phyloP scores from a whole-genome alignment of 2,113 vertebrate species.

The Tringa solitaria region DNA sequence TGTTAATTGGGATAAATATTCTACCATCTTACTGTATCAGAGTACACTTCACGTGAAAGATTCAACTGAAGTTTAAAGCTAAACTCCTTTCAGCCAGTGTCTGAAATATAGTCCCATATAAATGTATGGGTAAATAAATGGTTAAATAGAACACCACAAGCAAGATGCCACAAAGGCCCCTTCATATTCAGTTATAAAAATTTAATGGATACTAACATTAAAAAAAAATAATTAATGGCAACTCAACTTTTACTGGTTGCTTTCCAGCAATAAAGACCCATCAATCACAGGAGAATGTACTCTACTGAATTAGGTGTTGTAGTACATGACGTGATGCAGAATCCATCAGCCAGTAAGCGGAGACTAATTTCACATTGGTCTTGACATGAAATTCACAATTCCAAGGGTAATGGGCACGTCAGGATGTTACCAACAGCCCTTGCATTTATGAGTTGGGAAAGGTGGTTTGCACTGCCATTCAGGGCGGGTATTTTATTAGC shows the following conservation, averaged over 20 bases:
- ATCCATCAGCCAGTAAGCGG: neutral
- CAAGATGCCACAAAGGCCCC: neutral
- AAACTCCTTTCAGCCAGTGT: neutral
- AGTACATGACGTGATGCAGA: neutral
- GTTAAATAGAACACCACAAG: neutral
- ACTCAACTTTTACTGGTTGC: neutral
- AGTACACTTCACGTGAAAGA: neutral
- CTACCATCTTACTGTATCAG: neutral
- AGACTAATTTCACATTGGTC: neutral
- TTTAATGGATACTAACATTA: neutral
- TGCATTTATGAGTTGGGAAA: neutral
- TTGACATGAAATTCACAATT: neutral
- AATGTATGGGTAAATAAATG: rapidly evolving
- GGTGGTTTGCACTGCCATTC: neutral
- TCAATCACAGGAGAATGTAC: neutral
- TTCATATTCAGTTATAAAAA: neutral
- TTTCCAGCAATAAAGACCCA: neutral
- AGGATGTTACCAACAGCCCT: neutral
- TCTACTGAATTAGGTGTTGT: neutral
- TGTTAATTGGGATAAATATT: neutral
- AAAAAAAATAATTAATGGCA: neutral
- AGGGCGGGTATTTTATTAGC: neutral
- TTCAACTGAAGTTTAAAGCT: neutral
- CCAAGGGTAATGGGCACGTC: neutral
- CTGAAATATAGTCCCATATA: neutral